Evolutionary conservation across 2,113 vertebrate genomes (phyloP).

Genomic region (Sclerurus mexicanus): DNA sequence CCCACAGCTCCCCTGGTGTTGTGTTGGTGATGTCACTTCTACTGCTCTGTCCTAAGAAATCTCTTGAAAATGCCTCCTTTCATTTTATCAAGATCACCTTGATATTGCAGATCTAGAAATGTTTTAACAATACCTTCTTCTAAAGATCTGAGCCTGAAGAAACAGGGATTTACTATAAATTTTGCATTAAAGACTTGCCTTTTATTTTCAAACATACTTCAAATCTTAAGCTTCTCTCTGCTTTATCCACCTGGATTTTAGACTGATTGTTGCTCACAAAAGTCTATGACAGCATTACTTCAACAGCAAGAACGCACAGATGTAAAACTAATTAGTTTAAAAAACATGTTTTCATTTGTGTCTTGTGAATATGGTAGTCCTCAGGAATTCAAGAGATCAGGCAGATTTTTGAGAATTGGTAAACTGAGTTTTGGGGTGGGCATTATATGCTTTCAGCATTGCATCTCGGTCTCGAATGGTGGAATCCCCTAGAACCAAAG

Average conservation of each 20-base stretch:
- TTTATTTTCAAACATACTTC: slow-evolving; percentile 18
- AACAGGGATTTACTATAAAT: not conserved
- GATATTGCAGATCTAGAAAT: not conserved
- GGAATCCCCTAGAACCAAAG: not conserved
- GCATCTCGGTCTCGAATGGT: not conserved
- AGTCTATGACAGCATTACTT: not conserved
- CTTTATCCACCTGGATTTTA: not conserved
- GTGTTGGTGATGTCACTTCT: slow-evolving; percentile 24
- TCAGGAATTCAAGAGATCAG: not conserved
- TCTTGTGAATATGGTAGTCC: not conserved
- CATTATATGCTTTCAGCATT: rapidly evolving
- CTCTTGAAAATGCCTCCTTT: slow-evolving; percentile 40
- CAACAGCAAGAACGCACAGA: not conserved
- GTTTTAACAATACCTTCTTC: slow-evolving; percentile 9
- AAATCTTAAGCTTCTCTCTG: not conserved
- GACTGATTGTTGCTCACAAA: not conserved
- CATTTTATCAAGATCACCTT: slow-evolving; percentile 2
- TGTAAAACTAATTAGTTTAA: slow-evolving; percentile 12
- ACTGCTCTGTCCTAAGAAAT: slow-evolving; percentile 30
- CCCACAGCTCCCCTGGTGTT: slow-evolving; percentile 2
- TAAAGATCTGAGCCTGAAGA: not conserved
- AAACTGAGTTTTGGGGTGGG: not conserved
- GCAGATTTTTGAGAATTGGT: not conserved
- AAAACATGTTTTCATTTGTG: slow-evolving; percentile 17
- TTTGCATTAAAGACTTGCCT: not conserved